phyloP scores from a whole-genome alignment of 2,113 vertebrate genomes.

The Psittacula cyanocephala region DNA sequence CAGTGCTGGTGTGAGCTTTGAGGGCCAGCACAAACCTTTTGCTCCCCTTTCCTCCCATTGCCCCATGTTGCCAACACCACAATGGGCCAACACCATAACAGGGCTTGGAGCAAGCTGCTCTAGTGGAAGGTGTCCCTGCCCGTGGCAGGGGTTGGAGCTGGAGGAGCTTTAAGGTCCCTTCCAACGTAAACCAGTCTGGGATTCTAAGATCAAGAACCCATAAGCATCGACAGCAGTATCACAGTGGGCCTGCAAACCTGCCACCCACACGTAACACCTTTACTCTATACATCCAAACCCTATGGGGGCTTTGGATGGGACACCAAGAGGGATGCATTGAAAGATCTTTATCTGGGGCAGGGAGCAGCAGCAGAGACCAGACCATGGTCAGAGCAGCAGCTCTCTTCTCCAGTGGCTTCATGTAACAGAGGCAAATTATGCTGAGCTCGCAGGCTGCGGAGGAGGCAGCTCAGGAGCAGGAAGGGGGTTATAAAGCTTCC shows the following conservation, averaged over 20 bases:
- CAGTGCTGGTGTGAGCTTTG: fast-evolving
- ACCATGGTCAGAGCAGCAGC: neutral
- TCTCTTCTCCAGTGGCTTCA: neutral
- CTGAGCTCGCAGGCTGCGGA: neutral
- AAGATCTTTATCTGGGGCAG: neutral
- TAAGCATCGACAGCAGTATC: neutral
- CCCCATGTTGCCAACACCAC: neutral
- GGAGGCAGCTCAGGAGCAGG: neutral
- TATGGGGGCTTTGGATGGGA: fast-evolving
- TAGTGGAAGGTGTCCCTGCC: neutral
- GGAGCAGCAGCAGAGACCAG: neutral
- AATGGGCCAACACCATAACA: fast-evolving
- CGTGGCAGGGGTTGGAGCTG: neutral
- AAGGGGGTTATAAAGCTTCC: neutral
- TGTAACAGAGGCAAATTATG: neutral
- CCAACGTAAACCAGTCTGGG: neutral
- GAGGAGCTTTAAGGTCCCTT: neutral
- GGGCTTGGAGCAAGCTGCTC: neutral
- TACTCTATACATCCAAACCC: neutral
- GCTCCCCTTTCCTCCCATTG: neutral
- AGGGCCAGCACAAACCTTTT: neutral
- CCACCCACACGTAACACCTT: neutral
- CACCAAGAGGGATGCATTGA: neutral
- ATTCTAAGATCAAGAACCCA: neutral
- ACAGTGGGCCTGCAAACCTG: neutral